These are phyloP conservation scores for Gerris lacustris DNA, from an alignment of 2,888 invertebrate species.

Conservation along the genomic window DNA sequence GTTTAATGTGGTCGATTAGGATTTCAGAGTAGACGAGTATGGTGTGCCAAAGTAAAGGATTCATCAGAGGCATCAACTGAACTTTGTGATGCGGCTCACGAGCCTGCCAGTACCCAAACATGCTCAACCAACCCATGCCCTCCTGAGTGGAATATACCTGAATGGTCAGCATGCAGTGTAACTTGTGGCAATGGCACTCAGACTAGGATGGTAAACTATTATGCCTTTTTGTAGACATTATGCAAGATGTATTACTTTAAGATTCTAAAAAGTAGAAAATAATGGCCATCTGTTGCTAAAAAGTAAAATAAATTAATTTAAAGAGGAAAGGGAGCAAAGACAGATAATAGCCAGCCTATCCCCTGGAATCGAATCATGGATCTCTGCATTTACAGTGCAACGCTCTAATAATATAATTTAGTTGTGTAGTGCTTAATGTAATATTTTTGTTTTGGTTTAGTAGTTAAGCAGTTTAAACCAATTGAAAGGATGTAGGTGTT, in stretches of 20 bases:
- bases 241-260: background rate
- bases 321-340: too few relatives aligned
- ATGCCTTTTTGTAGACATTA: conserved; percentile 27
- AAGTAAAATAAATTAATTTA: too few relatives aligned
- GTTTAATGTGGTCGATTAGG: conserved; percentile 40
- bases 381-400: too few relatives aligned
- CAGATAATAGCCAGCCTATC: too few relatives aligned
- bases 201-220: conserved; percentile 42
- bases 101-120: conserved; percentile 55
- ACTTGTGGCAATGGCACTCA: conserved; percentile 69
- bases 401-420: too few relatives aligned
- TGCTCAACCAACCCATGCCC: conserved; percentile 69
- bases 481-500: too few relatives aligned
- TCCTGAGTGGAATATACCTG: conserved; percentile 62
- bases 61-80: conserved; percentile 56
- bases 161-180: conserved; percentile 71
- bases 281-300: too few relatives aligned
- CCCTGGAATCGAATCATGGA: too few relatives aligned
- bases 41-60: conserved; percentile 63
- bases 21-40: conserved; percentile 60
- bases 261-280: too few relatives aligned
- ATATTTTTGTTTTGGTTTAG: too few relatives aligned
- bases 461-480: too few relatives aligned
- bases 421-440: too few relatives aligned
- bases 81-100: conserved; percentile 64